Evolutionary conservation across 2,113 vertebrate species (phyloP), one percentile per base, ranked within the genome.

Genomic region (Mormyrus lacerda): DNA sequence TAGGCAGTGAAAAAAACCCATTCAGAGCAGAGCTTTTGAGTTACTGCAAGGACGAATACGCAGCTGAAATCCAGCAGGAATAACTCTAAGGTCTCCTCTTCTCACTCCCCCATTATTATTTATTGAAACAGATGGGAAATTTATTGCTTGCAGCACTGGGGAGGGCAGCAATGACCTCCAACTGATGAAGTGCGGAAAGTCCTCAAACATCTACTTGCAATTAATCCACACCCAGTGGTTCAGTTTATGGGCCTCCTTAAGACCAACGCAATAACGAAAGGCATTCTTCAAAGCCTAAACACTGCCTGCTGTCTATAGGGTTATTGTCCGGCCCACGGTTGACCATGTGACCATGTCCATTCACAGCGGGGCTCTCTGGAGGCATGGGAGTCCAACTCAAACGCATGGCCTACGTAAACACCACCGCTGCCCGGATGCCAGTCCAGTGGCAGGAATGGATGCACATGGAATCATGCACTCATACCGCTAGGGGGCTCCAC

Each of bases 71-170:
- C 83, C 83, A 48, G 83, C 83, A 85, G 44, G 83, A 50, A 47
- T 27, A 50, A 85, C 24, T n/a, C 21, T 85, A 50, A 50, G 83
- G 83, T 85, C 83, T 85, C 83, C 47, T 48, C 48, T 50, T 85
- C 83, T 85, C 17, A n/a, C 82, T 85, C 83, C 24, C 47, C 44
- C 44, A 85, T 85, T 85, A 85, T 47, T 47, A 48, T 85, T 47
- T 47, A 50, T 85, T 48, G 83, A 47, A 85, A 85, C 83, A 85
- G 83, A 85, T 85, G 83, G 83, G 47, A 85, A 50, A 47, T 85
- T 27, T 85, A 85, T 85, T 85, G 83, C 83, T 85, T 1, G 21
- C 47, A 4, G 83, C 83, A 47, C n/a, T 48, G 4, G 83, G 83
- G 83, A 85, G 10, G 24, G 44, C 44, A 48, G 47, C 24, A 24